Conservation (phyloP, 2,888 invertebrate genomes). For the Scaptomyza tumidula region DNA sequence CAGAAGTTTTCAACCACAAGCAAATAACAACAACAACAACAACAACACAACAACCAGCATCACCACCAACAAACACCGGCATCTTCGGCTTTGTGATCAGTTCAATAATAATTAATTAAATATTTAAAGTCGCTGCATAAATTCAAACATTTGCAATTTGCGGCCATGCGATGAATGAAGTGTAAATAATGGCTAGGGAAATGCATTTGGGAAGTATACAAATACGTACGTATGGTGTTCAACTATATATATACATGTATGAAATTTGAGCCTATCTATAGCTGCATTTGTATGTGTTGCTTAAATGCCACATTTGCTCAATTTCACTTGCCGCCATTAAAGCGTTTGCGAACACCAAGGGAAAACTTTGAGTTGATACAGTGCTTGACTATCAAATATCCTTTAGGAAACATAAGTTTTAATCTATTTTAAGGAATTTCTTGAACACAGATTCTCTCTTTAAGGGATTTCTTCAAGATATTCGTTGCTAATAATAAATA, state of each 20-base stretch:
- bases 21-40: slow-evolving; percentile 45
- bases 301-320: slow-evolving; percentile 36
- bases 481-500: no score
- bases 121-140: slow-evolving; percentile 83
- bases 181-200: slow-evolving; percentile 61
- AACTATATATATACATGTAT: slow-evolving; percentile 3
- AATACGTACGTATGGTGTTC: not conserved
- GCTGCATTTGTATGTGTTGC: slow-evolving; percentile 10
- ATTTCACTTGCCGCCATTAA: slow-evolving; percentile 29
- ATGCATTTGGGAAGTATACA: slow-evolving; percentile 30
- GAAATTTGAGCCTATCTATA: slow-evolving; percentile 23
- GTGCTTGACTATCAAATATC: not conserved
- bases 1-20: slow-evolving; percentile 27
- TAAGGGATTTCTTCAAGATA: no score
- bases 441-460: no score
- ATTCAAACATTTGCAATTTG: slow-evolving; percentile 78
- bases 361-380: not conserved
- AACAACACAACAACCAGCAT: slow-evolving; percentile 5
- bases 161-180: slow-evolving; percentile 50
- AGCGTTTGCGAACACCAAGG: not conserved
- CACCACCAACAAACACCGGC: slow-evolving; percentile 14
- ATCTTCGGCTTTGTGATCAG: slow-evolving; percentile 48
- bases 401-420: not conserved
- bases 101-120: slow-evolving; percentile 82
- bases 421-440: not conserved